Conservation (phyloP, 2,113 vertebrate genomes). For the Tretioscincus oriximinensis region DNA sequence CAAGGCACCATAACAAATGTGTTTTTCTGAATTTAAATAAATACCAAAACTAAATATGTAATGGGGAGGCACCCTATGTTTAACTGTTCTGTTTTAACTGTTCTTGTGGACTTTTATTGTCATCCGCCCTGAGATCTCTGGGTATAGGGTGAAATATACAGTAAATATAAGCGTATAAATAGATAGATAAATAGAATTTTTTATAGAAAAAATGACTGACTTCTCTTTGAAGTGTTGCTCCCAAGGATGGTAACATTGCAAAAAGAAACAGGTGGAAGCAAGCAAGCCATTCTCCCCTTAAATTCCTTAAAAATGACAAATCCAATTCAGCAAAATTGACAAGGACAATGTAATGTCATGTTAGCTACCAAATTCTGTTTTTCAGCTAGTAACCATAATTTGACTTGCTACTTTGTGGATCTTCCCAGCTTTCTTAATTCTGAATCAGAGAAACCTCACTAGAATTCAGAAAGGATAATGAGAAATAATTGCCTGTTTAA, state of each 20-base stretch:
- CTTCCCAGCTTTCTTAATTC: conserved; percentile 27
- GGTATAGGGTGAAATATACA: too few species aligned
- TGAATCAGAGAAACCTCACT: conserved; percentile 28
- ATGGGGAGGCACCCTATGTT: too few species aligned
- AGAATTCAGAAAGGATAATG: conserved; percentile 50
- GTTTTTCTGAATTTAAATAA: too few species aligned
- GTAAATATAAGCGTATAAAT: neutral
- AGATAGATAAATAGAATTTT: neutral
- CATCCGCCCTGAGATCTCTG: too few species aligned
- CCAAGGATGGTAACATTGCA: neutral
- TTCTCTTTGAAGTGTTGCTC: neutral
- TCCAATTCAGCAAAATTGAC: conserved; percentile 38
- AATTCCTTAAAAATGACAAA: conserved; percentile 30
- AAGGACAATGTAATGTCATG: conserved; percentile 59
- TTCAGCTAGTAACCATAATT: conserved; percentile 21
- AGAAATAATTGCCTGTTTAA: conserved; percentile 42
- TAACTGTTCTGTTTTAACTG: too few species aligned
- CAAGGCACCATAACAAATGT: too few species aligned
- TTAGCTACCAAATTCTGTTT: conserved; percentile 18
- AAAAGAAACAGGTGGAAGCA: too few species aligned
- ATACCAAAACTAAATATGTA: too few species aligned
- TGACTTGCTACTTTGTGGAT: conserved; percentile 8
- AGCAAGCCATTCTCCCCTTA: conserved; percentile 20
- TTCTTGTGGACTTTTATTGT: too few species aligned
- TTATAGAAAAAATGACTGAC: neutral